Evolutionary conservation across 2,888 invertebrate species (phyloP), one percentile per base, ranked within the genome.

Genomic region (Vannuccia rotundouncinata): DNA sequence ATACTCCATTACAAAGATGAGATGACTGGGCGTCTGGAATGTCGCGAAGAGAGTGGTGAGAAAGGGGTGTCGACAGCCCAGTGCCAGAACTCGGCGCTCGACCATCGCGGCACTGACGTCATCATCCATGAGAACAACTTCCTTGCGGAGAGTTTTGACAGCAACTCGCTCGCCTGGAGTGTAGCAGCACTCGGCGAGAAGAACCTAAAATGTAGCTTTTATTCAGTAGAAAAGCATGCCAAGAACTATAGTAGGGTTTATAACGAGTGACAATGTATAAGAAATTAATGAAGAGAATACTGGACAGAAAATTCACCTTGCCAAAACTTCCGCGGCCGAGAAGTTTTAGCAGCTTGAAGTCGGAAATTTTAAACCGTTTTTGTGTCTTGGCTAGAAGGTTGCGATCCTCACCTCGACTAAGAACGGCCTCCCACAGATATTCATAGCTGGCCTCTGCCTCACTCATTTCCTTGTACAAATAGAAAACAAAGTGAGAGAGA

Each of bases 1-100:
- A 89, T 97, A 99, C 90, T 99, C 98, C 98, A 99, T 99, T 83
- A 98, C 98, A 90, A 99, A 99, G 90, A 97, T 98, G 83, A 99
- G 91, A 89, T 98, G 98, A 82, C 95, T 95, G 94, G 95, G 93
- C 79, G 96, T 96, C 90, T 99, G 98, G 90, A 99, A 99, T 85
- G 98, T 98, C 88, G 97, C 96, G 89, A 96, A 94, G 83, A 99
- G 91, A 89, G 97, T 96, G 86, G 98, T 98, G 83, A 99, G 91
- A 89, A 95, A 99, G 0, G 98, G 98, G 90, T 98, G 97, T 87
- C 94, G 93, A 81, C 94, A 94, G 82, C 97, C 97, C 84, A 99
- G 90, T 5, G 96, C 95, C 82, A 99, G 90, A 59, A 99, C 95
- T 89, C 96, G 94, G 85, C 96, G 91, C 90, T 99, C 99, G 82